These are phyloP conservation scores for Tachycineta bicolor DNA, from an alignment of 2,113 vertebrate genomes.

Conservation along the genomic window DNA sequence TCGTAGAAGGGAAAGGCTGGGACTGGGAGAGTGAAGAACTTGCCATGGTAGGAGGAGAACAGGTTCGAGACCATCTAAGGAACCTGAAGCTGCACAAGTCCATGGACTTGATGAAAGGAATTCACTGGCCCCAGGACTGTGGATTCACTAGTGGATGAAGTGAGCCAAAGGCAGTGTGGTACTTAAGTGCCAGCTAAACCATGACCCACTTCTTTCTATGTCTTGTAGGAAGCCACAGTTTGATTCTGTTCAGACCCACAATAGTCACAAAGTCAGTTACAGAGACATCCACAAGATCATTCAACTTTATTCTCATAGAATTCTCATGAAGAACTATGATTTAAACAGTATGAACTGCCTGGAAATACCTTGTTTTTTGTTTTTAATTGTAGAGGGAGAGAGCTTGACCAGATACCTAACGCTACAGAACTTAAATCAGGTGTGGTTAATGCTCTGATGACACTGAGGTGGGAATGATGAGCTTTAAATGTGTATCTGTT, in stretches of 20 bases:
- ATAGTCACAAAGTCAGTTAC: not conserved
- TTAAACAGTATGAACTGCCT: not conserved
- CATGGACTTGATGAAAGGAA: not conserved
- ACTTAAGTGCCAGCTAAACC: not conserved
- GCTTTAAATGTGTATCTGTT: not conserved
- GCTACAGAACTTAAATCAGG: not conserved
- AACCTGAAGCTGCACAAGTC: not conserved
- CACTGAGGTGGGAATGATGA: not conserved
- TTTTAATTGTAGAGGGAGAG: not conserved
- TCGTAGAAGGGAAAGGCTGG: not conserved
- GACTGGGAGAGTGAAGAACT: not conserved
- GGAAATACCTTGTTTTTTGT: not conserved
- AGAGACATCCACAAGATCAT: not conserved
- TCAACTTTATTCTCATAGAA: not conserved
- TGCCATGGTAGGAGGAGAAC: not conserved
- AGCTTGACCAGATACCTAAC: not conserved
- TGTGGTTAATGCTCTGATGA: not conserved
- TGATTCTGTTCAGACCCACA: not conserved
- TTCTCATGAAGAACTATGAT: not conserved
- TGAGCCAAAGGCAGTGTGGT: not conserved
- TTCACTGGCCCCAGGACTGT: no score
- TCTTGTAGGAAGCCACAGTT: not conserved
- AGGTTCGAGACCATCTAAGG: not conserved
- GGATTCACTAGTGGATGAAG: not conserved
- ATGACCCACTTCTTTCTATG: not conserved